A percentile compares a stretch with the other conserved stretches of the same genome.
These are phyloP conservation scores for Athetis lepigone DNA, from an alignment of 2,888 invertebrate genomes.

Conservation along the genomic window DNA sequence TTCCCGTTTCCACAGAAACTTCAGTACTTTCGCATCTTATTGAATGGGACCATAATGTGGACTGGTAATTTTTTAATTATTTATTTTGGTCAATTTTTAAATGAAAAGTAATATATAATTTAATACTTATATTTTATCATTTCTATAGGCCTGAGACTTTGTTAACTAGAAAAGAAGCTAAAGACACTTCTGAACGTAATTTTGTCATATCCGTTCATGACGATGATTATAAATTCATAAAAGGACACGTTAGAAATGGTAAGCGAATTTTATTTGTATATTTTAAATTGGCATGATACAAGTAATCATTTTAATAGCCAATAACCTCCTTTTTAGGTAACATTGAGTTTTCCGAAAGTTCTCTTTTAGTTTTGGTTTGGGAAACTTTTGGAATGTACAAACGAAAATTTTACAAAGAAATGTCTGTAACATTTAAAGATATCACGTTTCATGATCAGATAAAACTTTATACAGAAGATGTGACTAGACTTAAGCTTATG, in stretches of 20 bases:
- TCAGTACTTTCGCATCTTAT: slow-evolving; percentile 4
- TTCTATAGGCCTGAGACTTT: background rate
- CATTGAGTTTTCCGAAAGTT: background rate
- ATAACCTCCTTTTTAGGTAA: background rate
- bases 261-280: too few relatives aligned
- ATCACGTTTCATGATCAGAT: background rate
- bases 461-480: slow-evolving; percentile 13
- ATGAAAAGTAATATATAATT: too few relatives aligned
- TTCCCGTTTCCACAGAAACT: slow-evolving; percentile 2
- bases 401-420: slow-evolving; percentile 14
- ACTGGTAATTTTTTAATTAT: slow-evolving; percentile 12
- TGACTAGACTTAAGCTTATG: background rate
- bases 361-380: background rate
- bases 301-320: too few relatives aligned
- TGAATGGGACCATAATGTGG: slow-evolving; percentile 16
- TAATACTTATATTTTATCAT: too few relatives aligned
- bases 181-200: slow-evolving; percentile 2
- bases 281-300: too few relatives aligned
- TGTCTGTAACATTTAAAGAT: slow-evolving; percentile 2
- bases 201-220: background rate
- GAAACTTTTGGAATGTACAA: slow-evolving; percentile 30
- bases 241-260: slow-evolving; percentile 11
- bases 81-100: too few relatives aligned
- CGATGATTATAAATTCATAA: slow-evolving; percentile 5
- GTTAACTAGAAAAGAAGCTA: background rate